Conservation (phyloP, 2,113 vertebrate species). For the Hypocryptadius cinnamomeus region DNA sequence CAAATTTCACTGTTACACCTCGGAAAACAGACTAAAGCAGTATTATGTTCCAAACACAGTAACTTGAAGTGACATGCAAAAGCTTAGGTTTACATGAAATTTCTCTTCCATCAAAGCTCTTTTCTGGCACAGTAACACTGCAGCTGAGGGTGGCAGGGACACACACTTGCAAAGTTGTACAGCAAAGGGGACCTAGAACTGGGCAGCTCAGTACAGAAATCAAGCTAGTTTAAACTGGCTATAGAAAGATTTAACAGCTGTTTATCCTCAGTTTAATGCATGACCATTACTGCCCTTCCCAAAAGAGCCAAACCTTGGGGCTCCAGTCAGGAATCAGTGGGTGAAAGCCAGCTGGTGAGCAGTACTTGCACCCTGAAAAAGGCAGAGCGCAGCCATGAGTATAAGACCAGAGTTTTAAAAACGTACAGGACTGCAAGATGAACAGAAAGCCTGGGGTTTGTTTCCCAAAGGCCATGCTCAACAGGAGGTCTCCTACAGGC, state of each 20-base stretch:
- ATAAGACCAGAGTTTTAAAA: background rate
- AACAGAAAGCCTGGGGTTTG: background rate
- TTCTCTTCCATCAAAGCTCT: background rate
- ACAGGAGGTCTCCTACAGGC: background rate
- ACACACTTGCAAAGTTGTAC: background rate
- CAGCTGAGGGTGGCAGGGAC: background rate
- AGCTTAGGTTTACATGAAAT: background rate
- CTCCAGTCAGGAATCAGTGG: background rate
- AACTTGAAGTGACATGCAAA: background rate
- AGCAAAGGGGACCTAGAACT: background rate
- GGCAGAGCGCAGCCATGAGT: background rate
- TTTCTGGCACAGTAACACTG: background rate
- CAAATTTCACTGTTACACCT: background rate
- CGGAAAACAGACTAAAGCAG: background rate
- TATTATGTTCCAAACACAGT: background rate
- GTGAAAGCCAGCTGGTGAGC: background rate
- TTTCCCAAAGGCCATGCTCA: background rate
- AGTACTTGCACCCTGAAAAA: background rate
- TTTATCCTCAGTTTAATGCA: background rate
- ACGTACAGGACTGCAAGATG: background rate
- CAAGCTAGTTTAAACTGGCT: background rate
- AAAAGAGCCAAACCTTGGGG: background rate
- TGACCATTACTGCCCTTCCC: background rate
- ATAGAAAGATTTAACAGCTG: background rate
- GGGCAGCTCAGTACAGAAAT: background rate